Base-by-base conservation (phyloP, 2,797 vertebrate species). In the Schizopygopsis malacanthus region DNA sequence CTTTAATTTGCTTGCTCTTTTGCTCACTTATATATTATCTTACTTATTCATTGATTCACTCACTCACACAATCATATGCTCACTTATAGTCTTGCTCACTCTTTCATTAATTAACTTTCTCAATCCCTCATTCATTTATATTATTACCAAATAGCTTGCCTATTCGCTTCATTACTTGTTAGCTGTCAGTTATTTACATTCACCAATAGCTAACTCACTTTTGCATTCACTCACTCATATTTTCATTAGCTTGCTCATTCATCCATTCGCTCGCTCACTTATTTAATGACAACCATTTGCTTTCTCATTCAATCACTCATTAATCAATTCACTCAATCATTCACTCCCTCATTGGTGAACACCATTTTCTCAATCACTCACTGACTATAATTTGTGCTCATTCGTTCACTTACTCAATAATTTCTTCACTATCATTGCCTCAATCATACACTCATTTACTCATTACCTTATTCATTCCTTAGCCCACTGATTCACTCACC, bases 311-410 rank as follows among this genome's bases (percentile, higher is more conserved):
- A 39, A 3, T 59, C 18, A 65, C 9, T 41, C 4, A 25, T 7
- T 67, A 11, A 37, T 16, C 39, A 15, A 6, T 2, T 78, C 47
- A 73, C 18, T 25, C 10, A 54, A 12, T 50, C 22, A 4, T 28
- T 75, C 18, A 52, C 86, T 75, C 88, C 39, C 86, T 75, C 88
- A 43, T 63, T 61, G 59, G 45, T 80, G 63, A 83, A 25, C 69
- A n/a, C 65, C 7, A 75, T 52, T 52, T 16, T 13, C 61, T 33
- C 13, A 65, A n/a, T 72, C 70, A 50, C 22, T 33, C 28, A 33
- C 28, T 33, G 28, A 33, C 28, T 33, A 33, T 33, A 33, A 33
- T 33, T 33, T 33, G 28, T 33, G 28, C 28, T 33, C 28, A 33
- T 33, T 33, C 28, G 2, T 33, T 33, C 28, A 33, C 28, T 33